Percentiles rank a stretch among this genome's conserved stretches.
phyloP scores from a whole-genome alignment of 1,140 invertebrate species.

The Drosophila ambigua region DNA sequence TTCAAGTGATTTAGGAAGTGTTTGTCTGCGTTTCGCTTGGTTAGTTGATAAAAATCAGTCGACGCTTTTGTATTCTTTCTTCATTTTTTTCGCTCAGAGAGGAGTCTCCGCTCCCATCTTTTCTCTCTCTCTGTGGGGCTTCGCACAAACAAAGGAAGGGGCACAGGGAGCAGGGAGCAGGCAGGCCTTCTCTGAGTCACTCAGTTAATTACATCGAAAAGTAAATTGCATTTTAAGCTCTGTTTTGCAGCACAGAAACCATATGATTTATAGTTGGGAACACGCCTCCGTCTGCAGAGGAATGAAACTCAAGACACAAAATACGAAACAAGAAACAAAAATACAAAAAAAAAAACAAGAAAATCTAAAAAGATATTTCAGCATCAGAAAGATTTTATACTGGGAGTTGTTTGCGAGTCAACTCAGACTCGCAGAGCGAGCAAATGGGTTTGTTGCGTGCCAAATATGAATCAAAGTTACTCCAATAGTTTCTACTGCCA shows the following conservation, averaged over 20 bases:
- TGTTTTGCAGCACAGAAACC: conserved; percentile 41
- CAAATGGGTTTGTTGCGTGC: conserved; percentile 79
- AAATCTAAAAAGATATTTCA: not conserved
- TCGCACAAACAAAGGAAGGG: not conserved
- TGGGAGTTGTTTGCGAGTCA: conserved; percentile 2
- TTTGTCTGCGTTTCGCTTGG: conserved; percentile 83
- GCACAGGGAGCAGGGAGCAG: not conserved
- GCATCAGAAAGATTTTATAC: conserved; percentile 15
- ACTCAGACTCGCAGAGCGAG: conserved; percentile 7
- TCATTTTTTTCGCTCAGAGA: not conserved
- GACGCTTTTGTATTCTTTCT: conserved; percentile 58
- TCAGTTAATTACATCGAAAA: conserved; percentile 62
- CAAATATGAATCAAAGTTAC: conserved; percentile 70
- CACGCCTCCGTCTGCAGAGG: conserved; percentile 13
- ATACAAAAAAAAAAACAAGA: not conserved
- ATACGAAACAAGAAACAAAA: not conserved
- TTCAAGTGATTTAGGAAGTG: conserved; percentile 83
- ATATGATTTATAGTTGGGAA: conserved; percentile 34
- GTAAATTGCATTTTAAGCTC: conserved; percentile 76
- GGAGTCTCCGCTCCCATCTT: not conserved
- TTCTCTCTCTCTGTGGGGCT: not conserved
- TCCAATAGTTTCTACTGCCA: not conserved
- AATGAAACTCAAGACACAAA: not conserved
- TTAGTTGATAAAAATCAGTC: conserved; percentile 83
- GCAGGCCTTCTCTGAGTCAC: conserved; percentile 30